Evolutionary conservation across 92 coral and sea anemone species (phyloP).

Genomic region (Hydrozoanthus gracilis): DNA sequence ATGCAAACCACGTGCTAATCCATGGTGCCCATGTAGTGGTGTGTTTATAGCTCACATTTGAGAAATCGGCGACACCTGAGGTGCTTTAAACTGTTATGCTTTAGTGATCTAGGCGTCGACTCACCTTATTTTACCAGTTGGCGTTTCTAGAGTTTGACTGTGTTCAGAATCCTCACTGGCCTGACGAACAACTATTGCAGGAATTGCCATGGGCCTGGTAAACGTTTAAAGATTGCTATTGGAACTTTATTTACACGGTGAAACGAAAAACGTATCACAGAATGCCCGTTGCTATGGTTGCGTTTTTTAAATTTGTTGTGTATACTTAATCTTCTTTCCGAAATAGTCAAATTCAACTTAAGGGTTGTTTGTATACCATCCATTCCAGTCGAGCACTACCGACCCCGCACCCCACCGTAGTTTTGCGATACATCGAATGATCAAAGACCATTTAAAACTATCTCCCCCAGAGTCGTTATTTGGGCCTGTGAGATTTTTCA

Average conservation of each 20-base stretch:
- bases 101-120: neutral
- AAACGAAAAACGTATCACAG: too few relatives aligned
- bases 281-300: too few relatives aligned
- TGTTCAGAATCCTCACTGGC: conserved; percentile 33
- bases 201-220: conserved; percentile 16
- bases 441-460: too few relatives aligned
- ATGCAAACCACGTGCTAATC: neutral
- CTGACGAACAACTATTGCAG: conserved; percentile 40
- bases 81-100: neutral
- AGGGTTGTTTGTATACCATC: too few relatives aligned
- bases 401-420: too few relatives aligned
- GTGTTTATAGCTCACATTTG: neutral
- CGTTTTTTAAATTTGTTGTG: neutral
- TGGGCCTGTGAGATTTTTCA: too few relatives aligned
- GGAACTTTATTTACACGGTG: neutral
- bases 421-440: too few relatives aligned
- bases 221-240: neutral
- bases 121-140: conserved; percentile 23
- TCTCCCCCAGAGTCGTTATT: too few relatives aligned
- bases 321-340: neutral
- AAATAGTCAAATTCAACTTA: too few relatives aligned
- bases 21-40: neutral
- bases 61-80: neutral
- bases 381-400: too few relatives aligned
- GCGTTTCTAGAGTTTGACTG: conserved; percentile 5